These are phyloP conservation scores for Drymonia ruficornis DNA, from an alignment of 2,888 invertebrate genomes.

Conservation along the genomic window DNA sequence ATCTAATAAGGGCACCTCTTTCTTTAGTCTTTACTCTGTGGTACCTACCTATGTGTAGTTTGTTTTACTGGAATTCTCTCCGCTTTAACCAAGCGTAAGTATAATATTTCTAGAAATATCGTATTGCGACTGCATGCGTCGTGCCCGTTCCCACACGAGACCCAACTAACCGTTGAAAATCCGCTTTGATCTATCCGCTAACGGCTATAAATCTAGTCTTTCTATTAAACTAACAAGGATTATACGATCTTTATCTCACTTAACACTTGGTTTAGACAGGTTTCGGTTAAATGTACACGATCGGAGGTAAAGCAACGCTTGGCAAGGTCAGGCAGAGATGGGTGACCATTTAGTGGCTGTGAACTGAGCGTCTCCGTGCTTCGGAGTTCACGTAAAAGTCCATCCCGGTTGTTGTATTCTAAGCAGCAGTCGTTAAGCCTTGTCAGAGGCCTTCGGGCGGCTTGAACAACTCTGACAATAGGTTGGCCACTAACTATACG, in stretches of 20 bases:
- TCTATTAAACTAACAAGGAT: slow-evolving; percentile 4
- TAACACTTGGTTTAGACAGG: background rate
- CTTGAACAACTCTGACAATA: too few relatives aligned
- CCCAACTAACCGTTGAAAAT: slow-evolving; percentile 6
- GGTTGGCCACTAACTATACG: too few relatives aligned
- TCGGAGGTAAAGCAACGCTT: too few relatives aligned
- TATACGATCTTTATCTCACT: background rate
- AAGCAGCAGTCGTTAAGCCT: too few relatives aligned
- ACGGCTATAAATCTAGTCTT: slow-evolving; percentile 1
- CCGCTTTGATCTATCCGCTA: slow-evolving; percentile 4
- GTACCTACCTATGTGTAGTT: background rate
- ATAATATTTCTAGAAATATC: slow-evolving; percentile 5
- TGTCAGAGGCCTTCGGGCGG: too few relatives aligned
- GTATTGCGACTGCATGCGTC: background rate
- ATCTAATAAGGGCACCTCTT: too few relatives aligned
- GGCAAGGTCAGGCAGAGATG: too few relatives aligned
- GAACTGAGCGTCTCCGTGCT: too few relatives aligned
- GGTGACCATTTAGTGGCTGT: too few relatives aligned
- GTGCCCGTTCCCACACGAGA: slow-evolving; percentile 2
- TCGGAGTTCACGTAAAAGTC: too few relatives aligned
- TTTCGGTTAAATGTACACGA: background rate
- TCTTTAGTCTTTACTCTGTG: too few relatives aligned
- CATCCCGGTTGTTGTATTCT: too few relatives aligned
- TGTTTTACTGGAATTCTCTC: background rate
- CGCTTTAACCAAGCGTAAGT: background rate